Evolutionary conservation across 2,797 vertebrate species (phyloP).

Genomic region (Leucoraja ocellata): DNA sequence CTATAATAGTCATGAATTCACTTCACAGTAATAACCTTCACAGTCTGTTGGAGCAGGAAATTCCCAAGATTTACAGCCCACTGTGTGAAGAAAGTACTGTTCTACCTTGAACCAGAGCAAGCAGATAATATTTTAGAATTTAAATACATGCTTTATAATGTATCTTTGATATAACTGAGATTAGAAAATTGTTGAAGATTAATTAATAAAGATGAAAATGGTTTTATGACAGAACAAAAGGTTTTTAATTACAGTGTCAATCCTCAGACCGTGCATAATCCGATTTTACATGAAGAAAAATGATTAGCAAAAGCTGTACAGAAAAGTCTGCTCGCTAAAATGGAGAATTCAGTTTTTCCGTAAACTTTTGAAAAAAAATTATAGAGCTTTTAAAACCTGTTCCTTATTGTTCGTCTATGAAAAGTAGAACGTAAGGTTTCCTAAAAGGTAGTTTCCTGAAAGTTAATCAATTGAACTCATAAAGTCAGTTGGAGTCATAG

Average conservation of each 20-base stretch:
- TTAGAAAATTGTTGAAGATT: not conserved
- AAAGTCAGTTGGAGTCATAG: too few species aligned
- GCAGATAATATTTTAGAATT: not conserved
- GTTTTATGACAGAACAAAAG: not conserved
- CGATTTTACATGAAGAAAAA: not conserved
- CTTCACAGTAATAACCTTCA: too few species aligned
- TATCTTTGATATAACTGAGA: not conserved
- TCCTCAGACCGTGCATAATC: not conserved
- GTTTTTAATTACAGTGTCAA: not conserved
- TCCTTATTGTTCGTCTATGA: not conserved
- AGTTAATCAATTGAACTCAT: too few species aligned
- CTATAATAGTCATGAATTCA: too few species aligned
- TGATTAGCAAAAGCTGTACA: not conserved
- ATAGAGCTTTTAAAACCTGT: not conserved
- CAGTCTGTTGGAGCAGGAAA: too few species aligned
- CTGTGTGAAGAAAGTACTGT: too few species aligned
- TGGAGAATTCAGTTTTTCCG: not conserved
- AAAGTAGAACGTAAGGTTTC: not conserved
- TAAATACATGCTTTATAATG: not conserved
- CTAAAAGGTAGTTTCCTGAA: not conserved
- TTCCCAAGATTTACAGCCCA: too few species aligned
- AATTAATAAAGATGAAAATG: not conserved
- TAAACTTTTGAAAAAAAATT: not conserved
- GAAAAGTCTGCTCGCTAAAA: not conserved
- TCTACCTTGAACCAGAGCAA: too few species aligned